phyloP scores from a whole-genome alignment of 37 sponge, comb jelly and placozoan species.

The Diacarnus erythraeanus region DNA sequence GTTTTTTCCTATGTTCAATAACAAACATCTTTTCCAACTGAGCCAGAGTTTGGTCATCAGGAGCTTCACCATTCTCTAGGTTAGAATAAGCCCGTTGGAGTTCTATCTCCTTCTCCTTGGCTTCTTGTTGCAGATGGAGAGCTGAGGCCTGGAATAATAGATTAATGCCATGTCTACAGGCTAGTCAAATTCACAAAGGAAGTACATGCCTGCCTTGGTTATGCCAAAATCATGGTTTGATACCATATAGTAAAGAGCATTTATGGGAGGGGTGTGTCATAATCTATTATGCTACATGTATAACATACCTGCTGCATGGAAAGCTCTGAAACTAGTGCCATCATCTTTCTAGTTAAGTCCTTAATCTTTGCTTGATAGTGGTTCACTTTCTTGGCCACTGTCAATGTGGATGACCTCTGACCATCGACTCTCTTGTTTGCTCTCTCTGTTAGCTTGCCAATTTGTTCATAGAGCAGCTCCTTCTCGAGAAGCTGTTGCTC shows the following conservation, averaged over 20 bases:
- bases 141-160: conserved; percentile 67
- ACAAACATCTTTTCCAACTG: conserved; percentile 70
- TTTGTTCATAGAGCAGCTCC: conserved; percentile 92
- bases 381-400: conserved; percentile 60
- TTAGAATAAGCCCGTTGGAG: conserved; percentile 73
- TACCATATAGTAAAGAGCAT: too few relatives aligned
- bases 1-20: conserved; percentile 8
- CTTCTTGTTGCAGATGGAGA: conserved; percentile 77
- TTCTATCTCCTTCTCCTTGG: conserved; percentile 40
- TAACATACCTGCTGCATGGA: conserved; percentile 88
- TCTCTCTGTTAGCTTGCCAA: conserved; percentile 75
- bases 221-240: too few relatives aligned
- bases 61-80: conserved; percentile 83
- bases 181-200: too few relatives aligned
- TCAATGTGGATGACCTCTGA: conserved; percentile 43
- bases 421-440: conserved; percentile 41
- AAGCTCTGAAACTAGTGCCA: conserved; percentile 93
- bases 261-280: too few relatives aligned
- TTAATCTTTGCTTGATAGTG: conserved; percentile 82
- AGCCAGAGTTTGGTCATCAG: conserved; percentile 60
- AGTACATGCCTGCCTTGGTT: too few relatives aligned
- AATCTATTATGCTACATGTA: too few relatives aligned
- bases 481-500: conserved; percentile 90
- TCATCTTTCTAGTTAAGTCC: conserved; percentile 89
- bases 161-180: too few relatives aligned